Percentiles rank a stretch among this genome's conserved stretches.
phyloP scores from a whole-genome alignment of 2,888 invertebrate genomes.

The Peribatodes rhomboidaria region DNA sequence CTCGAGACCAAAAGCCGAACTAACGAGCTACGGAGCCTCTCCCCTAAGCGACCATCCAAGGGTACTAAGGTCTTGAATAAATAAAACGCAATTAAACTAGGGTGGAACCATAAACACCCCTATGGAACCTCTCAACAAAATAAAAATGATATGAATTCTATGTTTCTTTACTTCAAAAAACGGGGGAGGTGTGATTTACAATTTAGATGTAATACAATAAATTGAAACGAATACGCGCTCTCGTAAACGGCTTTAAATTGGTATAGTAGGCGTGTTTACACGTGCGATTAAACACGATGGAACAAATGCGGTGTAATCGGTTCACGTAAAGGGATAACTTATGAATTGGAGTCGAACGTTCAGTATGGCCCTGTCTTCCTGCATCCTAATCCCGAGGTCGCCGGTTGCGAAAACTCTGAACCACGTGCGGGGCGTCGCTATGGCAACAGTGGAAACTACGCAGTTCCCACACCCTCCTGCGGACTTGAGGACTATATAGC shows the following conservation, averaged over 20 bases:
- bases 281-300: conserved; percentile 63
- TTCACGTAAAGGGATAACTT: conserved; percentile 64
- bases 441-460: conserved; percentile 81
- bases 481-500: conserved; percentile 38
- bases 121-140: conserved; percentile 55
- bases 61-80: conserved; percentile 77
- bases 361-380: conserved; percentile 45
- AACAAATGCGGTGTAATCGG: conserved; percentile 61
- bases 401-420: conserved; percentile 62
- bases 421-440: conserved; percentile 81
- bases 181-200: conserved; percentile 60
- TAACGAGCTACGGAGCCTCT: conserved; percentile 68
- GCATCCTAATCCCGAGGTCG: conserved; percentile 70
- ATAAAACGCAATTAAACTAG: conserved; percentile 82
- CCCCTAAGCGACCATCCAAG: conserved; percentile 62
- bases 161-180: conserved; percentile 37
- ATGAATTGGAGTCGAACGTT: conserved; percentile 60
- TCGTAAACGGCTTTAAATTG: conserved; percentile 50
- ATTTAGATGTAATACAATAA: conserved; percentile 57
- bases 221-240: conserved; percentile 42
- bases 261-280: conserved; percentile 52
- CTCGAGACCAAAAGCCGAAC: conserved; percentile 60
- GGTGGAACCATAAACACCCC: conserved; percentile 56
- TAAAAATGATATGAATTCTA: conserved; percentile 63
- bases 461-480: conserved; percentile 68